Base-by-base conservation (phyloP, 53 echinoderm and acorn worm species). In the Zoroaster sp. region DNA sequence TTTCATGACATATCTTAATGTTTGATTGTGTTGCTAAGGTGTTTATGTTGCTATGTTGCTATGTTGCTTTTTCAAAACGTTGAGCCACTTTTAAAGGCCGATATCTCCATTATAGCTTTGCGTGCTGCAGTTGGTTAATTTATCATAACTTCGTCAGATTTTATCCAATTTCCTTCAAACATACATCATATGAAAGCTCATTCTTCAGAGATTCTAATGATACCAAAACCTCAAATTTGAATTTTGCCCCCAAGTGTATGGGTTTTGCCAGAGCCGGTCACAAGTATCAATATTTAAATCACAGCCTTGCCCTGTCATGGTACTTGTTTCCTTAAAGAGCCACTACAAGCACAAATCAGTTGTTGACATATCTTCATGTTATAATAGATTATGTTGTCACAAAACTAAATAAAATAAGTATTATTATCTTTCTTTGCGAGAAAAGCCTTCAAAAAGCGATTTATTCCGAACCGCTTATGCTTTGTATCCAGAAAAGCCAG, bases 181-280 rank as follows among this genome's bases (percentile, higher is more conserved):
- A 28, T 23, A 10, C 28, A 28, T 68, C n/a, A 72, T 35, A 72
- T 38, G 10, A 37, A 72, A 72, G 39, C 72, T 72, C 35, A 38
- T 72, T 72, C 38, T 72, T 37, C 40, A 39, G 15, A 38, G 38
- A 72, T 72, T 72, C 2, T 18, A 17, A 11, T 34, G 15, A 72
- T 39, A 72, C 2, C 37, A 72, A 72, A 72, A 72, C 40, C 72
- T 72, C 31, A 72, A 72, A 17, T 38, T 72, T 38, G 40, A 72
- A n/a, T 72, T 72, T 72, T 72, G 35, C 17, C 37, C 72, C 72
- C 72, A 72, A 72, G 72, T 36, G 72, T 72, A 3, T 14, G 37
- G n/a, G 33, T 72, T 72, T 72, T 72, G 72, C 72, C 20, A n/a
- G 72, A 72, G 72, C 72, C 12, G 72, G 72, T 72, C 72, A 72